Conservation (phyloP, 2,888 invertebrate species). For the Hipparchia sbordonii region DNA sequence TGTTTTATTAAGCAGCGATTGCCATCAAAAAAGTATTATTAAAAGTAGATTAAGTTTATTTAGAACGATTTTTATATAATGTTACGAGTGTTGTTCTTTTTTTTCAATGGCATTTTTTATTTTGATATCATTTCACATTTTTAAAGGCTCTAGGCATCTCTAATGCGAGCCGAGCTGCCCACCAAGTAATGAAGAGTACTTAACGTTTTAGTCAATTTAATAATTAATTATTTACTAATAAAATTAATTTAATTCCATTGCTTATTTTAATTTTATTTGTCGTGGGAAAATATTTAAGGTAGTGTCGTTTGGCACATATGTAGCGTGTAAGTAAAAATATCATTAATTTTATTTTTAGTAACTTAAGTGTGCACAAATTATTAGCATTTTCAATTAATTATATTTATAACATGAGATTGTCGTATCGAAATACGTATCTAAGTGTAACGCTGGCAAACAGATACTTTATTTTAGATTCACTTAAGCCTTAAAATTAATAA, state of each 20-base stretch:
- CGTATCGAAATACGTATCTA: not conserved
- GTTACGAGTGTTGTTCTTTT: not conserved
- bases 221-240: not conserved
- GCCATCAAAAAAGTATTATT: constrained; percentile 34
- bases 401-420: not conserved
- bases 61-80: constrained; percentile 1
- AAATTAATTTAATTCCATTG: not conserved
- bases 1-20: constrained; percentile 28
- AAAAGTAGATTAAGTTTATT: constrained; percentile 17
- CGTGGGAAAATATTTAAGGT: not conserved
- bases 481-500: not conserved
- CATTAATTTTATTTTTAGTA: not conserved
- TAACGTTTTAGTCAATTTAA: constrained; percentile 9
- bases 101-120: not conserved
- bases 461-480: not conserved
- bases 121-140: not conserved
- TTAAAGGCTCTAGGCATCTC: not conserved
- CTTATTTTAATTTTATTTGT: not conserved
- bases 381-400: not conserved
- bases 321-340: constrained; percentile 1
- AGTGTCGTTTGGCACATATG: not conserved
- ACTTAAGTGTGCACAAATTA: constrained; percentile 2
- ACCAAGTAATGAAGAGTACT: constrained; percentile 15
- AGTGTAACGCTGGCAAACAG: not conserved
- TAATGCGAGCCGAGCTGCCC: constrained; percentile 3